phyloP scores from a whole-genome alignment of 2,113 vertebrate genomes.

The Tonatia bakeri region DNA sequence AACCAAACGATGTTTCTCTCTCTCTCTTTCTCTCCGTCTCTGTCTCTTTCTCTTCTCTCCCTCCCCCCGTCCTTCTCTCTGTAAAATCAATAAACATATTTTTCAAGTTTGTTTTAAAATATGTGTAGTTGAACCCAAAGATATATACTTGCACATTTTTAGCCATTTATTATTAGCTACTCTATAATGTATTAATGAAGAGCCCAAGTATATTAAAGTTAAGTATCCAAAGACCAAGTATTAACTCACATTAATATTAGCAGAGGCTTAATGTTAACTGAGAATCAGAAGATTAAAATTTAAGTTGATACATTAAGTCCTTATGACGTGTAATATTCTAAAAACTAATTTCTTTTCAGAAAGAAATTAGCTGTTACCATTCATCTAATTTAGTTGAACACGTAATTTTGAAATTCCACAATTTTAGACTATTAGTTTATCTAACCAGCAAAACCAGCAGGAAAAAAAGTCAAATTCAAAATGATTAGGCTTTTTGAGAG shows the following conservation, averaged over 20 bases:
- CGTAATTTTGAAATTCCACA: not conserved
- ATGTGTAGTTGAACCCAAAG: not conserved
- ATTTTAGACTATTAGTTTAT: not conserved
- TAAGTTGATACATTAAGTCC: not conserved
- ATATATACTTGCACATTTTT: not conserved
- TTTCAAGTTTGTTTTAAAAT: too few relatives aligned
- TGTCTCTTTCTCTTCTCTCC: too few relatives aligned
- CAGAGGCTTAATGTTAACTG: not conserved
- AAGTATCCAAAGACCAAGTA: not conserved
- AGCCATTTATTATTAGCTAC: not conserved
- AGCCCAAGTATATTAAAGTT: not conserved
- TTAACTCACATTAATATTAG: not conserved
- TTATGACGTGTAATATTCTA: constrained; percentile 2
- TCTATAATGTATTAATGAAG: not conserved
- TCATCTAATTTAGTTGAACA: not conserved
- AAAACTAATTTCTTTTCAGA: constrained; percentile 10
- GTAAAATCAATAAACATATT: not conserved
- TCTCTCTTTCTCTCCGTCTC: too few relatives aligned
- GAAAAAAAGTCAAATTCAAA: not conserved
- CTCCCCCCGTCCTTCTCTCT: not conserved
- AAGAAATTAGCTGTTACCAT: not conserved
- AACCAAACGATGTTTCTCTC: too few relatives aligned
- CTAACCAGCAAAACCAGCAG: not conserved
- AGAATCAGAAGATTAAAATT: not conserved
- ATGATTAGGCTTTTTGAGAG: not conserved